These are phyloP conservation scores for Sycophila sp. DNA, from an alignment of 1,140 invertebrate genomes.

Conservation along the genomic window DNA sequence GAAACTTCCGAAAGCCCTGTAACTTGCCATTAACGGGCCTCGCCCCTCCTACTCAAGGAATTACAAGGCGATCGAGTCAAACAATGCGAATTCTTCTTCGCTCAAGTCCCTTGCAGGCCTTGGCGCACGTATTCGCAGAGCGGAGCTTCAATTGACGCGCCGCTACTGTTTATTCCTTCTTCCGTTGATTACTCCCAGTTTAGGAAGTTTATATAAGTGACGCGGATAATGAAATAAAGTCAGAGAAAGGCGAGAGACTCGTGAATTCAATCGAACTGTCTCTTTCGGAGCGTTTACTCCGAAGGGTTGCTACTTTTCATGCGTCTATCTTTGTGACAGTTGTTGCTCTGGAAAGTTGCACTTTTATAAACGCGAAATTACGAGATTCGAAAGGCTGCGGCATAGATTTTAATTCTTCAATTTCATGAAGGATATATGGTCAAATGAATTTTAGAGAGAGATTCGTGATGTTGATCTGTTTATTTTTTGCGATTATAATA, in stretches of 20 bases:
- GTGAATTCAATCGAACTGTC: background rate
- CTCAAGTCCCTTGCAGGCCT: background rate
- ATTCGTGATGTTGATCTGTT: too few relatives aligned
- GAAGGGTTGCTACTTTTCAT: too few relatives aligned
- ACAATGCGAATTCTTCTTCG: background rate
- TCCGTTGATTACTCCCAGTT: background rate
- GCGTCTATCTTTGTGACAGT: too few relatives aligned
- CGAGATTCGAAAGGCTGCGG: too few relatives aligned
- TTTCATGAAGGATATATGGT: too few relatives aligned
- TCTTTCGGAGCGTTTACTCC: too few relatives aligned
- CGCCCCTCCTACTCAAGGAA: background rate
- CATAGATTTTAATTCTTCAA: too few relatives aligned
- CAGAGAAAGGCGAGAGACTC: background rate
- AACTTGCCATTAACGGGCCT: background rate
- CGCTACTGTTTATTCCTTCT: background rate
- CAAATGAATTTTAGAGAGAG: too few relatives aligned
- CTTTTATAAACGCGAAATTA: too few relatives aligned
- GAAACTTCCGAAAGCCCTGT: background rate
- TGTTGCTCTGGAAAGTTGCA: too few relatives aligned
- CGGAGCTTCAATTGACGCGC: background rate
- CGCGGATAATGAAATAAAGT: background rate
- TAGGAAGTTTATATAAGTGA: background rate
- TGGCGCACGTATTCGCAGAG: background rate
- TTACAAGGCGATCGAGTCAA: conserved; percentile 6
- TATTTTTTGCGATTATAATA: too few relatives aligned